These are phyloP conservation scores for Selene dorsalis DNA, from an alignment of 2,797 vertebrate genomes.

Conservation along the genomic window DNA sequence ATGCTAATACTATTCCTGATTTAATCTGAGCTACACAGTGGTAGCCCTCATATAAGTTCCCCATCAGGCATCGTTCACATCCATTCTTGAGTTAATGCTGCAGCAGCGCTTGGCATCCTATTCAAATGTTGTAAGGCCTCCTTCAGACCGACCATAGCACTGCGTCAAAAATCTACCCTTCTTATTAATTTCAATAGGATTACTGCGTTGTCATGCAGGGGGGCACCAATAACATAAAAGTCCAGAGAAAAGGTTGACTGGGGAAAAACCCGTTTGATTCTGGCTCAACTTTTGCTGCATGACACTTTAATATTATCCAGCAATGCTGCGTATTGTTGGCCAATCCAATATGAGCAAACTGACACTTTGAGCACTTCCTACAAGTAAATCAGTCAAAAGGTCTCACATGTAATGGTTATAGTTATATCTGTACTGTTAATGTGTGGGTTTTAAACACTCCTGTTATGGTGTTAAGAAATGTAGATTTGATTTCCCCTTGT, in stretches of 20 bases:
- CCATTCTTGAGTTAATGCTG: conserved; percentile 56
- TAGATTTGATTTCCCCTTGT: neutral
- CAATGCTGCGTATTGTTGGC: conserved; percentile 11
- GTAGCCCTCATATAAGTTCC: conserved; percentile 74
- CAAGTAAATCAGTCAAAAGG: neutral
- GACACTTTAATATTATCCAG: conserved; percentile 9
- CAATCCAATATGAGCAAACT: conserved; percentile 5
- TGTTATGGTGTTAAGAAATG: neutral
- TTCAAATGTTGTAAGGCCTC: conserved; percentile 50
- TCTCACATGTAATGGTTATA: neutral
- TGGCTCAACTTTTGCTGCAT: conserved; percentile 18
- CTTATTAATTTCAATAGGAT: conserved; percentile 25
- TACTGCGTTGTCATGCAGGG: conserved; percentile 7
- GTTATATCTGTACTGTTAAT: neutral
- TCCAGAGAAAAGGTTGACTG: neutral
- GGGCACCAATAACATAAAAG: neutral
- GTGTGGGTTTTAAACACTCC: neutral
- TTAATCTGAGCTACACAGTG: conserved; percentile 76
- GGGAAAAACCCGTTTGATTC: neutral
- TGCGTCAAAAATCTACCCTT: conserved; percentile 25
- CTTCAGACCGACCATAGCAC: conserved; percentile 34
- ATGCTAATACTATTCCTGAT: conserved; percentile 82
- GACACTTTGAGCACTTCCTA: neutral
- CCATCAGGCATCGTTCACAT: conserved; percentile 60
- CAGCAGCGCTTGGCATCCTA: conserved; percentile 42